A percentile compares a stretch with the other conserved stretches of the same genome.
Conservation (phyloP, 1,140 invertebrate species). For the Danaus plexippus region DNA sequence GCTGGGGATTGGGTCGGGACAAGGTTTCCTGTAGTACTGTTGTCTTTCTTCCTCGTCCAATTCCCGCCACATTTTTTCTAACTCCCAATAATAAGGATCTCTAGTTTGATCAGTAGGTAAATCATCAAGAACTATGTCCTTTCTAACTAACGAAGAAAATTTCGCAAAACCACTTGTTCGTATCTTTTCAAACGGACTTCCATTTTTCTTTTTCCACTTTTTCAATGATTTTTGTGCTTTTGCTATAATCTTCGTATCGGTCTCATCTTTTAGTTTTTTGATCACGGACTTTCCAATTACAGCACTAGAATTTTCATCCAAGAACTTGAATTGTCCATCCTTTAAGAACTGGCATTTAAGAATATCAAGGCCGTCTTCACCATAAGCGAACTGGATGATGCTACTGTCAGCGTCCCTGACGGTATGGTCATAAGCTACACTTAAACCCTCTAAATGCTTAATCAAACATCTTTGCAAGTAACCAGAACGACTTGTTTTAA, state of each 20-base stretch:
- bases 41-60: conserved; percentile 73
- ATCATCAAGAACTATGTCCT: conserved; percentile 41
- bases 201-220: conserved; percentile 76
- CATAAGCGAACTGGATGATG: conserved; percentile 97
- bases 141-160: conserved; percentile 41
- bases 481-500: conserved; percentile 96
- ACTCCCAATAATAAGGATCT: conserved; percentile 64
- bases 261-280: conserved; percentile 72
- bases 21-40: conserved; percentile 62
- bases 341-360: conserved; percentile 89
- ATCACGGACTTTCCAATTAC: conserved; percentile 76
- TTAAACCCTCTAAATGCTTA: conserved; percentile 97
- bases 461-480: conserved; percentile 98
- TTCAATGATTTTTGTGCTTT: conserved; percentile 72
- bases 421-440: conserved; percentile 92
- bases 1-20: conserved; percentile 83
- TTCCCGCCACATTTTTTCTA: conserved; percentile 77
- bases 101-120: conserved; percentile 47
- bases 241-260: conserved; percentile 49
- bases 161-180: conserved; percentile 46
- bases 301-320: conserved; percentile 83
- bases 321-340: conserved; percentile 83
- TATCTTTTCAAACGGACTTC: conserved; percentile 57
- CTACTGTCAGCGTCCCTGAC: conserved; percentile 95
- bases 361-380: conserved; percentile 97